Percentiles rank a stretch among this genome's conserved stretches.
Conservation (phyloP, 2,888 invertebrate genomes). For the Itoplectis maculator region DNA sequence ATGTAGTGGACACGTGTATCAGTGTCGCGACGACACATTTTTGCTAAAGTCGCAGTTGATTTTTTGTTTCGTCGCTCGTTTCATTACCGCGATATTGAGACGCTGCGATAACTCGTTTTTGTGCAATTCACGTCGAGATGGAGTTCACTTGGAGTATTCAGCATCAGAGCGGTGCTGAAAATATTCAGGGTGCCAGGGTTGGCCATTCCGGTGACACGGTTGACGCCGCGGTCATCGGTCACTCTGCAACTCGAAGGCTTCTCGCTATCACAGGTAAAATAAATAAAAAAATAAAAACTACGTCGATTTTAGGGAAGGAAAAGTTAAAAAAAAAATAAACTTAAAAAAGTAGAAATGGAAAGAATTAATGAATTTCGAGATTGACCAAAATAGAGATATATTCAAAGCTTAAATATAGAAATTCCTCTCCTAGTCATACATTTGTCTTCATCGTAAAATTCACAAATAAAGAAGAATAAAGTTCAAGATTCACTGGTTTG, state of each 20-base stretch:
- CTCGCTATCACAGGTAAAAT: slow-evolving; percentile 76
- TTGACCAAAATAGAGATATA: too few relatives aligned
- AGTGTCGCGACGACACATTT: slow-evolving; percentile 41
- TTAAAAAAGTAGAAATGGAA: too few relatives aligned
- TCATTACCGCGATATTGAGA: neutral
- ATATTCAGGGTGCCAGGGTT: slow-evolving; percentile 69
- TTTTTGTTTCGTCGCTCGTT: slow-evolving; percentile 11
- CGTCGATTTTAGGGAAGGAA: neutral
- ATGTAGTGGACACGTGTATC: slow-evolving; percentile 67
- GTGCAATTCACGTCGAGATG: slow-evolving; percentile 67
- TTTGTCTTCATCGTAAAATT: too few relatives aligned
- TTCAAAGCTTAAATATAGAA: too few relatives aligned
- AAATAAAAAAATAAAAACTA: neutral
- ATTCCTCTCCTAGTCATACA: too few relatives aligned
- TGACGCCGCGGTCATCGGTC: slow-evolving; percentile 72
- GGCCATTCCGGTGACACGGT: slow-evolving; percentile 72
- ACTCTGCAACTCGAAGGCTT: slow-evolving; percentile 75
- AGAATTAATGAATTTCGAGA: too few relatives aligned
- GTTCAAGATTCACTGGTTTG: too few relatives aligned
- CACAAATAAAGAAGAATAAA: too few relatives aligned
- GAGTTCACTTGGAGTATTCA: slow-evolving; percentile 79
- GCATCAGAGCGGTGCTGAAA: slow-evolving; percentile 74
- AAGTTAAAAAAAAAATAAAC: too few relatives aligned
- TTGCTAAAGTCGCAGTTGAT: slow-evolving; percentile 22
- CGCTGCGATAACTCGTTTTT: neutral